Evolutionary conservation across 2,888 invertebrate genomes (phyloP).

Genomic region (Agrypnus murinus): DNA sequence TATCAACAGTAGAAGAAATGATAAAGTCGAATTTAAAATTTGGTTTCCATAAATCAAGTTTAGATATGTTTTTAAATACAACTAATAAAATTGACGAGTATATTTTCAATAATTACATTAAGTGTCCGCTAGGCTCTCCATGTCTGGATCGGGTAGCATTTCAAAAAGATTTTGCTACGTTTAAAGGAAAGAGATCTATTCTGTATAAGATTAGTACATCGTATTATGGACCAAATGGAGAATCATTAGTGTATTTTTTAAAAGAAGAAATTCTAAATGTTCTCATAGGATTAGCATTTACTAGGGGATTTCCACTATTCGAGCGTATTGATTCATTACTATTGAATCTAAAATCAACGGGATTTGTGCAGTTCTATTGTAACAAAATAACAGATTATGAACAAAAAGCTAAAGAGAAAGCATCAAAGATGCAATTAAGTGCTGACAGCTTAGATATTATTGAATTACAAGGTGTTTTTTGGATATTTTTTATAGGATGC

Average conservation of each 20-base stretch:
- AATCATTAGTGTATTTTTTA: constrained; percentile 31
- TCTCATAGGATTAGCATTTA: constrained; percentile 31
- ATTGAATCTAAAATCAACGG: constrained; percentile 5
- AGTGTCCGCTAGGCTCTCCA: background rate
- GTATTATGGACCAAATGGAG: constrained; percentile 15
- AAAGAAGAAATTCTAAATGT: constrained; percentile 2
- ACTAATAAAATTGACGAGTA: constrained; percentile 24
- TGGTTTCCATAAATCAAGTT: constrained; percentile 6
- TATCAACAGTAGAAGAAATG: constrained; percentile 40
- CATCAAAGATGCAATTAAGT: background rate
- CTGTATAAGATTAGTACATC: constrained; percentile 5
- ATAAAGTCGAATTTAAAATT: constrained; percentile 33
- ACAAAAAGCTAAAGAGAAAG: background rate
- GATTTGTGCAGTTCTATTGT: constrained; percentile 5
- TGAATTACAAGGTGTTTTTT: background rate
- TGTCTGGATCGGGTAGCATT: constrained; percentile 27
- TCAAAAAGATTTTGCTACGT: constrained; percentile 27
- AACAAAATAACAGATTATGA: background rate
- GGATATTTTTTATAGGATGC: background rate
- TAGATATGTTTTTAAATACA: background rate
- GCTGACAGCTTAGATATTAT: background rate
- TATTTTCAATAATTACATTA: constrained; percentile 14
- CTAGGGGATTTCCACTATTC: constrained; percentile 40
- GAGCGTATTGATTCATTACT: constrained; percentile 33
- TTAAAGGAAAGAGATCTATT: constrained; percentile 18